These are phyloP conservation scores for Metallyticus violacea DNA, from an alignment of 2,888 invertebrate species.

Conservation along the genomic window DNA sequence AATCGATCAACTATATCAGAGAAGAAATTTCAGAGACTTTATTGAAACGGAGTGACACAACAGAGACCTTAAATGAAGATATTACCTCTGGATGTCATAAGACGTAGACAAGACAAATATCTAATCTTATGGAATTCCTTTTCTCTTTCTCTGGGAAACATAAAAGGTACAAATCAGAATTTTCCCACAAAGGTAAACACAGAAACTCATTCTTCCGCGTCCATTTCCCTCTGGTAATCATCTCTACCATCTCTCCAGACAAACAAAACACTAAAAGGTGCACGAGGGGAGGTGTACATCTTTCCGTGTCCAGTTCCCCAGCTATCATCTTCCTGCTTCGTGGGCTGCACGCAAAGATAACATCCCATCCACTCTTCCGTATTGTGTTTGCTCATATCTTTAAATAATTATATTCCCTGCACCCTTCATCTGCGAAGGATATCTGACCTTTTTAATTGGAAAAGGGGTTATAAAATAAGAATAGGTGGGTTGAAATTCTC, in stretches of 20 bases:
- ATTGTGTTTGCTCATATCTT: neutral
- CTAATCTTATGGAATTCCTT: too few species aligned
- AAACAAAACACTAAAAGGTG: neutral
- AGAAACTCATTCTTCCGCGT: neutral
- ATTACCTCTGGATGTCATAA: too few species aligned
- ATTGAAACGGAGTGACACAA: too few species aligned
- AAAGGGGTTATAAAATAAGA: neutral
- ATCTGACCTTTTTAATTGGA: conserved; percentile 11
- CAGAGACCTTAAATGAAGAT: too few species aligned
- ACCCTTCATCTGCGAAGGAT: neutral
- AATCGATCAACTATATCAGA: too few species aligned
- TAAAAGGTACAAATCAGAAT: neutral
- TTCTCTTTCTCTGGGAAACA: neutral
- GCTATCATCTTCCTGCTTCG: neutral
- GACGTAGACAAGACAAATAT: too few species aligned
- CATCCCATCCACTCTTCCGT: neutral
- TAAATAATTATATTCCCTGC: conserved; percentile 1
- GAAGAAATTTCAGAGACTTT: too few species aligned
- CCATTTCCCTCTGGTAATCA: neutral
- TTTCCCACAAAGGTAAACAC: neutral
- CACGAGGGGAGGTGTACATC: neutral
- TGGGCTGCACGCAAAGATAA: neutral
- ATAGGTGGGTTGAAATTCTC: neutral
- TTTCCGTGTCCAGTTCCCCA: neutral
- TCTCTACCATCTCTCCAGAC: neutral